Evolutionary conservation across 2,113 vertebrate species (phyloP).

Genomic region (Sitta europaea): DNA sequence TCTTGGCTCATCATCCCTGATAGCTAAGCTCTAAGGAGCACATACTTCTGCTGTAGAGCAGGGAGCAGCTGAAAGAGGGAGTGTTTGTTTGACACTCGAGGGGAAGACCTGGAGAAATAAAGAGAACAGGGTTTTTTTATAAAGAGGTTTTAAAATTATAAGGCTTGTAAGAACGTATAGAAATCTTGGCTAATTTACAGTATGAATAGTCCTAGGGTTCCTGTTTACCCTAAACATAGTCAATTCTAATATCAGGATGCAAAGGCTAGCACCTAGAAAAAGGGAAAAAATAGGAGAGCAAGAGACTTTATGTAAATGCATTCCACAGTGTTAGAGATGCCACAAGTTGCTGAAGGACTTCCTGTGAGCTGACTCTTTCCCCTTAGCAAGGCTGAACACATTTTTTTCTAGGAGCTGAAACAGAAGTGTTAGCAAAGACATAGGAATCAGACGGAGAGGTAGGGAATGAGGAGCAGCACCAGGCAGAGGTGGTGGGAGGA

Average conservation of each 20-base stretch:
- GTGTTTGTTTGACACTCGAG: not conserved
- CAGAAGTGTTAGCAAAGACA: not conserved
- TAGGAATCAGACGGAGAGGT: not conserved
- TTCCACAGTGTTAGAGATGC: not conserved
- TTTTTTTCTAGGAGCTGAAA: not conserved
- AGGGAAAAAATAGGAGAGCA: not conserved
- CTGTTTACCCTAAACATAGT: not conserved
- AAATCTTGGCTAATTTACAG: not conserved
- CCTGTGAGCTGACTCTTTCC: not conserved
- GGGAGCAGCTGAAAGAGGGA: not conserved
- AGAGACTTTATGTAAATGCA: not conserved
- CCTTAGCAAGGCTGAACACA: rapidly evolving
- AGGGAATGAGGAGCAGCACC: not conserved
- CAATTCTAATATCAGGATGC: not conserved
- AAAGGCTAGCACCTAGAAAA: not conserved
- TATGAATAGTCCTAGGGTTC: not conserved
- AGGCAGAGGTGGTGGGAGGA: not conserved
- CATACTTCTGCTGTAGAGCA: not conserved
- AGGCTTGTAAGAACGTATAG: not conserved
- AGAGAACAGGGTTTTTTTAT: not conserved
- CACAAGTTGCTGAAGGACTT: not conserved
- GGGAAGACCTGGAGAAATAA: not conserved
- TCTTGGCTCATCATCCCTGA: not conserved
- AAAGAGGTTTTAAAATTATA: not conserved
- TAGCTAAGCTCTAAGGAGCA: not conserved